These are phyloP conservation scores for Clarias pachynema DNA, from an alignment of 2,797 vertebrate species.

Conservation along the genomic window DNA sequence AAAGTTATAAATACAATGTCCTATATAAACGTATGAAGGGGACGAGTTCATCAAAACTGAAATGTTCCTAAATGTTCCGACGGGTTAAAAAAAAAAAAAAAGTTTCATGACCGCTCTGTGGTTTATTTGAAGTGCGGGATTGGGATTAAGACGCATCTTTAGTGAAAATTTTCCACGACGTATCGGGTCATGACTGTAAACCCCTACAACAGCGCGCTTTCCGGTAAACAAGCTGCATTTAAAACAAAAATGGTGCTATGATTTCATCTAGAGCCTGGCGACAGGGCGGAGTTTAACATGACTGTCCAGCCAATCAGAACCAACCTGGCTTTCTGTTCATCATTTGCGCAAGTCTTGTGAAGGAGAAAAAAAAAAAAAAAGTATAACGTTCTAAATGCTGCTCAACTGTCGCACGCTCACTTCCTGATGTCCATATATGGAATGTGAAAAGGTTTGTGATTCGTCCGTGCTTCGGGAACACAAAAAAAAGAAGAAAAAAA, in stretches of 20 bases:
- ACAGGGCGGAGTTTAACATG: background rate
- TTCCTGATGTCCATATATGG: slow-evolving; percentile 4
- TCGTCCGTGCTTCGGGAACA: background rate
- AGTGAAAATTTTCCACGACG: background rate
- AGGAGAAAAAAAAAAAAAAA: no score
- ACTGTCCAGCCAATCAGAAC: background rate
- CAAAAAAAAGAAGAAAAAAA: no score
- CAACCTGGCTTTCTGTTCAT: background rate
- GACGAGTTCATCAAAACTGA: background rate
- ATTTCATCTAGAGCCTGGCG: background rate
- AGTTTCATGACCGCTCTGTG: background rate
- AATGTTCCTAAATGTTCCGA: background rate
- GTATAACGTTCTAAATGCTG: background rate
- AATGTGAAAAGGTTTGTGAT: slow-evolving; percentile 14
- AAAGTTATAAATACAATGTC: background rate
- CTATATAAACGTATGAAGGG: background rate
- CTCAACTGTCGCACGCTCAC: background rate
- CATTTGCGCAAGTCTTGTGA: background rate
- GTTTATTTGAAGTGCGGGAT: background rate
- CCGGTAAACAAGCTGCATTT: background rate
- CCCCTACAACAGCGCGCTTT: no score
- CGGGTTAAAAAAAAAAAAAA: background rate
- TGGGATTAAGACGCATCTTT: background rate
- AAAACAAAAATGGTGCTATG: background rate
- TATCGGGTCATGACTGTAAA: background rate